Percentiles rank a stretch among this genome's conserved stretches.
Conservation (phyloP, 1,140 invertebrate species). For the Papilio glaucus region DNA sequence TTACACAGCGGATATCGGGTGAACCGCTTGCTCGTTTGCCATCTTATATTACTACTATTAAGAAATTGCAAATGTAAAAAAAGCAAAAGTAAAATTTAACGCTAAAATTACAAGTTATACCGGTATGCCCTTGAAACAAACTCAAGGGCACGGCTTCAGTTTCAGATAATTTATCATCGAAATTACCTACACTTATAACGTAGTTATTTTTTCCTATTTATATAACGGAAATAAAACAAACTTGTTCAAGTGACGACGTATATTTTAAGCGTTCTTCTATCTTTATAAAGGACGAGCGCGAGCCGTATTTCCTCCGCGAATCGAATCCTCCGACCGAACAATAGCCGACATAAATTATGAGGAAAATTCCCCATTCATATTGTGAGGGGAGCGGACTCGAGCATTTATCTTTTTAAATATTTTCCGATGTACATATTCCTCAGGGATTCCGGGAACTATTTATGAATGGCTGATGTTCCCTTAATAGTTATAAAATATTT, state of each 20-base stretch:
- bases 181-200: no score
- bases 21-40: no score
- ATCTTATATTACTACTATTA: no score
- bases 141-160: no score
- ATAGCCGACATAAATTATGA: conserved; percentile 17
- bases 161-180: no score
- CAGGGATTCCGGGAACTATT: neutral
- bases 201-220: neutral
- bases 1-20: no score
- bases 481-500: neutral
- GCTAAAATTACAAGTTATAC: no score
- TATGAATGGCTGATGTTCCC: neutral
- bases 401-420: conserved; percentile 22
- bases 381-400: neutral
- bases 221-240: neutral
- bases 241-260: neutral
- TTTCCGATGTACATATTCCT: conserved; percentile 1
- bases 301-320: neutral
- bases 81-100: no score
- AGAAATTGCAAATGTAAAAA: no score
- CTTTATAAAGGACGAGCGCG: neutral
- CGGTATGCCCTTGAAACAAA: no score
- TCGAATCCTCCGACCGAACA: neutral
- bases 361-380: conserved; percentile 18
- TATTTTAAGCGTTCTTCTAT: neutral